phyloP scores from a whole-genome alignment of 2,888 invertebrate genomes.

The Perdita meconis region DNA sequence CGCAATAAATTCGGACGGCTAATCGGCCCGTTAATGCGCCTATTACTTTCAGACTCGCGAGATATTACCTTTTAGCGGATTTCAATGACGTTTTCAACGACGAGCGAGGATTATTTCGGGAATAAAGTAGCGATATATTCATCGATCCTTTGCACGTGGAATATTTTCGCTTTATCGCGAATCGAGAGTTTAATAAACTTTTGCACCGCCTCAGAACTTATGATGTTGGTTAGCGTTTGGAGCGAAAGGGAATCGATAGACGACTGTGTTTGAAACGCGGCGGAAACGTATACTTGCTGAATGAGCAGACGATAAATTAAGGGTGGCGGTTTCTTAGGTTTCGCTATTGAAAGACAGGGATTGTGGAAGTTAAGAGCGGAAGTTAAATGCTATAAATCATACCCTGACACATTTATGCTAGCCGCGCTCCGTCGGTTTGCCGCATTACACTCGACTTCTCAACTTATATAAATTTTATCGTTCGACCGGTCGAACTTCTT shows the following conservation, averaged over 20 bases:
- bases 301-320: slow-evolving; percentile 16
- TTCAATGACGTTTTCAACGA: slow-evolving; percentile 9
- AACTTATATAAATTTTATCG: slow-evolving; percentile 75
- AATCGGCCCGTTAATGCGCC: slow-evolving; percentile 23
- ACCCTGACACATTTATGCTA: slow-evolving; percentile 75
- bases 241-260: not conserved
- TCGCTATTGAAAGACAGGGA: slow-evolving; percentile 47
- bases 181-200: not conserved
- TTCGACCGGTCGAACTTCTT: slow-evolving; percentile 44
- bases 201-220: no score
- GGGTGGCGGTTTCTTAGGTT: slow-evolving; percentile 17
- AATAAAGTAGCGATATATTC: not conserved
- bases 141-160: not conserved
- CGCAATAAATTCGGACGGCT: slow-evolving; percentile 21
- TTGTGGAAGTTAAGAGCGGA: slow-evolving; percentile 50
- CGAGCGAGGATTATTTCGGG: slow-evolving; percentile 2
- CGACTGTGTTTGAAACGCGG: not conserved
- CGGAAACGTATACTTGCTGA: not conserved
- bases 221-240: not conserved
- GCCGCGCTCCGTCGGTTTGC: slow-evolving; percentile 73
- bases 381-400: slow-evolving; percentile 73
- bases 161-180: not conserved
- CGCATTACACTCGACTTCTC: slow-evolving; percentile 75
- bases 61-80: not conserved
- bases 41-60: slow-evolving; percentile 23